Base-by-base conservation (phyloP, 2,113 vertebrate species). In the Semicossyphus pulcher region DNA sequence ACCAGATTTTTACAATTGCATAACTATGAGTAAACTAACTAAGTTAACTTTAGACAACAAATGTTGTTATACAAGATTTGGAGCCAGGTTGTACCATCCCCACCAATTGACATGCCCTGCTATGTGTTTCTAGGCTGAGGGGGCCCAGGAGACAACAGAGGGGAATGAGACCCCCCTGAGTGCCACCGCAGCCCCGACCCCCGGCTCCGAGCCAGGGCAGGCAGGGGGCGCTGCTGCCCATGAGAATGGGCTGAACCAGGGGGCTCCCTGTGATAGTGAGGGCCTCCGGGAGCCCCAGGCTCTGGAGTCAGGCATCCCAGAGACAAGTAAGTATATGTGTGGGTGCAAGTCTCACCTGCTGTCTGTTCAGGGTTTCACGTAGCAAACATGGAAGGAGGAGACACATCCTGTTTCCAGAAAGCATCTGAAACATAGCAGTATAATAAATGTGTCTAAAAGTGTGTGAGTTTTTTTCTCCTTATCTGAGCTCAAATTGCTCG, bases 301-400 rank as follows among this genome's bases (percentile, higher is more conserved):
- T 93, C 95, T 98, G 93, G 95, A 96, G 92, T 90, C 94, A 28
- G 92, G 89, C 89, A 98, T 98, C 93, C 97, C 95, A 86, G 97
- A 99, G 93, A 97, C 97, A 95, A 98, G 97, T 99, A 93, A 96
- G 97, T 96, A 61, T 85, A 61, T 86, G 85, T 53, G 26, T 74
- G 10, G 25, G 41, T 44, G 41, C 29, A 63, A 29, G 49, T 10
- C 3, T 29, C 36, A 37, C 2, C 60, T 28, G 29, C n/a, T n/a
- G n/a, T 41, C 16, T 11, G 60, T 16, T 11, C 41, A 42, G 47
- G 52, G 29, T 52, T 32, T 25, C 3, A 10, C 4, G 42, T 37
- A 16, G 14, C 25, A 32, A 36, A 61, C 12, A 20, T 1, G 1
- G 39, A 10, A 23, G 34, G 8, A 56, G 14, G 26, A 44, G 29